Base-by-base conservation (phyloP, 2,113 vertebrate species). In the Hiodon tergisus region DNA sequence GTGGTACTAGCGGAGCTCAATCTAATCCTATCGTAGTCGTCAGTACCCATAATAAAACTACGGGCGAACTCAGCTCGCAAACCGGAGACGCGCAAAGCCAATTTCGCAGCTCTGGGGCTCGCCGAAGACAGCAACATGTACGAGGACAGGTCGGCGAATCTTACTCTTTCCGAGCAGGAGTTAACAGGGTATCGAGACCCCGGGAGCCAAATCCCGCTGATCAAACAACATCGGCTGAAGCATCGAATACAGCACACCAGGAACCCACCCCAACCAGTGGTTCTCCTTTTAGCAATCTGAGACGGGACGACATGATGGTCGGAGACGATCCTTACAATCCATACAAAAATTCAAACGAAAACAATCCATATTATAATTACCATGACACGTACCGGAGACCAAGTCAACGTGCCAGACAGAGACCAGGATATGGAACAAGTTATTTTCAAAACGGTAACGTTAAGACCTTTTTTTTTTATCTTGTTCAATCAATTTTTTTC, bases 331-430 rank as follows among this genome's bases (percentile, higher is more conserved):
- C 95, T 0, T 95, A 94, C 80, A 91, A 94, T 76, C 94, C 94
- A 0, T 96, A 96, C 89, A 98, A 98, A 78, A 87, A 90, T 47
- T 81, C 90, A 2, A 93, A 95, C 76, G 94, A 95, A 80, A 92
- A 97, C 81, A 98, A 97, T 62, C 95, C 95, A 0, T 96, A 97
- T 0, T 96, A 98, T 82, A 98, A 98, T 85, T 94, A 96, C 87
- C 94, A 96, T 69, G 94, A 97, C 86, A 94, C 95, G 0, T 96
- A 96, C 68, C 93, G 94, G 82, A 85, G 93, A 81, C 94, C 94
- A 0, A 87, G 93, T 63, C 74, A 89, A 11, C 81, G 88, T 50
- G 79, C 80, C 57, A 86, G 88, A 67, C 79, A 88, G 57, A 83
- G 92, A 75, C 92, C 92, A 0, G 95, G 95, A 0, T 94, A 96